Evolutionary conservation across 2,888 invertebrate genomes (phyloP), one percentile per base, ranked within the genome.

Genomic region (Drosophila mayaguana): DNA sequence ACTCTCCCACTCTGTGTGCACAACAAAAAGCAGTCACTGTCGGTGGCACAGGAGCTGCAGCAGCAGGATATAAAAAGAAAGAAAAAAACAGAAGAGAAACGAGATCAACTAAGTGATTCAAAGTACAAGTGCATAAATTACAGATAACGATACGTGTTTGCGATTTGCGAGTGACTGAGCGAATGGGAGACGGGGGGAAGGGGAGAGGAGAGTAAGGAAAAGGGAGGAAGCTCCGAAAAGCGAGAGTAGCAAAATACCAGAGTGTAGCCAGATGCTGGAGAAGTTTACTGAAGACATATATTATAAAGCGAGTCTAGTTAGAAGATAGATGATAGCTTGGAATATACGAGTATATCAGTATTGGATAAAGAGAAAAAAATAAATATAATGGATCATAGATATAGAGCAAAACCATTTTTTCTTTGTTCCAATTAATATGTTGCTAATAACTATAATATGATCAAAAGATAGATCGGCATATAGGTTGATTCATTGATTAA

Each of bases 81-180:
- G n/a, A 40, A 20, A 20, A 20, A 11, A 20, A 16, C 45, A 45
- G 42, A 51, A 67, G 71, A 75, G 71, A 79, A 79, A 83, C 74
- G 70, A 83, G 76, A 83, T 76, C 77, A 80, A 71, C 80, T 75
- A 85, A 85, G 88, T 84, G 84, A 84, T 88, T 88, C 84, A 86
- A 85, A 85, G 83, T 85, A 87, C 90, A 88, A 84, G 88, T 89
- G 88, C 82, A 90, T 88, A 88, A 88, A 88, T 88, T 90, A 90
- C 88, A 83, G 89, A 89, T 84, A 89, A 83, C 81, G 85, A 87
- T 78, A 77, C 80, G 80, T 81, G 80, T 75, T 75, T 68, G 43
- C 48, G 65, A 71, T 75, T 74, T 71, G 55, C 60, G 65, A 66
- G 66, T 43, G 69, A 66, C 66, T 45, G 36, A 77, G 65, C 60